Evolutionary conservation across 1,140 invertebrate genomes (phyloP), one percentile per base, ranked within the genome.

Genomic region (Drosophila asahinai): DNA sequence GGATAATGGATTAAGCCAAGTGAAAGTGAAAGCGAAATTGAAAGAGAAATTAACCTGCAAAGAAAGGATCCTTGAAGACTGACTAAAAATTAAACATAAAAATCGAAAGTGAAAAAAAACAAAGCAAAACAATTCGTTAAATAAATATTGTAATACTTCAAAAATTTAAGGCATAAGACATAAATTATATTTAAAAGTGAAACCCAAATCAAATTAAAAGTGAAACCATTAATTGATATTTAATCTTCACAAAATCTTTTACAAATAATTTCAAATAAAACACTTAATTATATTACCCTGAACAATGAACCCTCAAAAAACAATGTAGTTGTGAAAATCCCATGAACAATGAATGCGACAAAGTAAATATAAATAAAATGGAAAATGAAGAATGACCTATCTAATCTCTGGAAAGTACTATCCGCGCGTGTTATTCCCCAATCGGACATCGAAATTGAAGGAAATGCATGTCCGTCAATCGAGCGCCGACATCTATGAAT

Each of bases 381-480:
- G 27, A 43, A 52, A 33, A 66, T n/a, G 36, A 19, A 43, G 45
- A 42, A 40, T 33, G 11, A 27, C 54, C 38, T 72, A 73, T 73
- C 70, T 73, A 22, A 73, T 73, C 67, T 72, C 11, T 19, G 5
- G 17, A 47, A 36, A 43, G 22, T 67, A 55, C 15, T 55, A 54
- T 70, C 62, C 25, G 30, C 27, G 38, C 30, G 38, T 73, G 70
- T 73, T 73, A 30, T 51, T 73, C 30, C 65, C 54, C 38, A 19
- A 27, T 72, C 14, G 17, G 17, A 73, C 45, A 72, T 15, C 14
- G 15, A 4, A 36, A 48, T 27, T 5, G n/a, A 36, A 51, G 27
- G 36, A 71, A 72, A 25, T 40, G 36, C 19, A 71, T 40, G 40
- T 47, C 70, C 54, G 38, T 36, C 66, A 72, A 55, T 40, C 38